Conservation (phyloP, 2,888 invertebrate species). For the Dysmachus trigonus region DNA sequence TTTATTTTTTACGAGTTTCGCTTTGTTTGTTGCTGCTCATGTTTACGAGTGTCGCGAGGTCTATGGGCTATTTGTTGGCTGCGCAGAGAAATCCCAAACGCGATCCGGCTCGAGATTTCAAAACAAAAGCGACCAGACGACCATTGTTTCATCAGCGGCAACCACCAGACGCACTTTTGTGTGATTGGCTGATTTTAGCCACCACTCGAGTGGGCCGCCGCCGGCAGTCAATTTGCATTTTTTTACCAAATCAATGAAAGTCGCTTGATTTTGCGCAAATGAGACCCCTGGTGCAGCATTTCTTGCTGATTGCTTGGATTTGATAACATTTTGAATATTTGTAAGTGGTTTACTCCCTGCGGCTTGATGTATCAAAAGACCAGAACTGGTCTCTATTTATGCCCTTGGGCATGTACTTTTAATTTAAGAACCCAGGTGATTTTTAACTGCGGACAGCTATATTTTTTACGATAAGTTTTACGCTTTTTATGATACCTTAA, state of each 20-base stretch:
- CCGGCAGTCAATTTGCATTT: neutral
- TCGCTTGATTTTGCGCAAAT: neutral
- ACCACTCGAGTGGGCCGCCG: neutral
- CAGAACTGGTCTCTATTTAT: neutral
- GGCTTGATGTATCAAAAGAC: neutral
- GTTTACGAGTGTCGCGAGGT: constrained; percentile 36
- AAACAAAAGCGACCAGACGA: constrained; percentile 28
- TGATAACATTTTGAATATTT: neutral
- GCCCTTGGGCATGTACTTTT: neutral
- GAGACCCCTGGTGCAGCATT: neutral
- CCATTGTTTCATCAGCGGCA: constrained; percentile 2
- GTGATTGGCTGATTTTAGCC: neutral
- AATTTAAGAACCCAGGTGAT: neutral
- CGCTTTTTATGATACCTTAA: no score
- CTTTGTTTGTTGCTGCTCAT: no score
- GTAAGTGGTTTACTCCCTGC: neutral
- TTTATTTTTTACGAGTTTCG: constrained; percentile 25
- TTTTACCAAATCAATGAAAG: neutral
- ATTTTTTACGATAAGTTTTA: no score
- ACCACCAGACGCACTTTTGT: neutral
- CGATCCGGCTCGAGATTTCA: neutral
- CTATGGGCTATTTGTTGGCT: constrained; percentile 6
- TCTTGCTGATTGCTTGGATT: neutral
- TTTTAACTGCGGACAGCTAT: no score
- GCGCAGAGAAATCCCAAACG: neutral